Evolutionary conservation across 2,113 vertebrate genomes (phyloP), one percentile per base, ranked within the genome.

Genomic region (Serinus canaria): DNA sequence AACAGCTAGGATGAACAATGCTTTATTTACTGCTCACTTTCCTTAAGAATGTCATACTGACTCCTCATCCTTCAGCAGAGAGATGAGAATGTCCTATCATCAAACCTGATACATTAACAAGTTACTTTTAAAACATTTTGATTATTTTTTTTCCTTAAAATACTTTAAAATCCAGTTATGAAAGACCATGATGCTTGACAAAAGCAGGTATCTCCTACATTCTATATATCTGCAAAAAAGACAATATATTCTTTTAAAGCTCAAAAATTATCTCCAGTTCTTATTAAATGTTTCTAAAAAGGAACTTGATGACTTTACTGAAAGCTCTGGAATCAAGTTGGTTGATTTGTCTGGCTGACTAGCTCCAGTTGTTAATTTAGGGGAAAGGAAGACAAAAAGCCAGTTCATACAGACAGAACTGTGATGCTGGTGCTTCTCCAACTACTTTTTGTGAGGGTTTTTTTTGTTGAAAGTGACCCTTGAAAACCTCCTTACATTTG

Each of bases 381-480:
- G 50, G 58, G 23, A 84, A 81, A 96, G 35, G 52, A 95, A 93
- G 92, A 95, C 95, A 96, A 96, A 96, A 93, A 89, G 74, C 25
- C 81, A 87, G 77, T 97, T 97, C 91, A 96, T 91, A 52, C 39
- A 90, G 79, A 87, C 49, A 77, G 82, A 87, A 94, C 68, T 95
- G 74, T 59, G 89, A 85, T 89, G 76, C 77, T 97, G 96, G 90
- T 94, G 49, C 56, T 59, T 31, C 47, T 92, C 94, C 95, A 95
- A 95, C 63, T 83, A 59, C 64, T 93, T 94, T 76, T 63, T 66
- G 66, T 68, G 72, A 66, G 35, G 3, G 4, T 35, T 81, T 92
- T 92, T 94, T 91, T 79, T 87, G 83, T 89, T 93, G 68, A 73
- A 94, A 97, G 52, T 12, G 47, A 95, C 81, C 87, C 72, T 63